These are phyloP conservation scores for Pseudorhiza aurosa DNA, from an alignment of 30 jellyfish, hydroid and myxozoan species.

Conservation along the genomic window DNA sequence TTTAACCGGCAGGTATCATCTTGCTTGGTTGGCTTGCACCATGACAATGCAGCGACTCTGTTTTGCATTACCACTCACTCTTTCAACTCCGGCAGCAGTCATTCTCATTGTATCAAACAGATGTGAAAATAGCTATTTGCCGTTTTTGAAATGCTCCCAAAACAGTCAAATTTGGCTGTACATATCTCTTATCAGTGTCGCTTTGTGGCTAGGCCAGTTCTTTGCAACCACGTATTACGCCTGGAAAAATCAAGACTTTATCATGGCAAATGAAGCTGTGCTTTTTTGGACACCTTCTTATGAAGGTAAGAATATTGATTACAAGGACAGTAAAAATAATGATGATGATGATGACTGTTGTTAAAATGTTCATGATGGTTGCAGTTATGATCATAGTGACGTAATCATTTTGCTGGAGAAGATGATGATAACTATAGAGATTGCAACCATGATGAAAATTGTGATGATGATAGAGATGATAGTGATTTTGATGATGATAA, in stretches of 20 bases:
- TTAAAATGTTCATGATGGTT: too few species aligned
- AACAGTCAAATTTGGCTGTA: conserved; percentile 56
- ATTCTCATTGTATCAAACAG: conserved; percentile 55
- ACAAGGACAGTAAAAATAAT: too few species aligned
- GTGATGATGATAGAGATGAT: too few species aligned
- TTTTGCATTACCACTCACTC: conserved; percentile 90
- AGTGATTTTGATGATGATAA: too few species aligned
- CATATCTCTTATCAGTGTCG: conserved; percentile 81
- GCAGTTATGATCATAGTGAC: too few species aligned
- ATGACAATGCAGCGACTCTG: conserved; percentile 90
- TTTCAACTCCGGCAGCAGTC: conserved; percentile 83
- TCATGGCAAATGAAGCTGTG: conserved; percentile 95
- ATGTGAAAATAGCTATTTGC: conserved; percentile 54
- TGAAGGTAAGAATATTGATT: conserved; percentile 69
- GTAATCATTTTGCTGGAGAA: too few species aligned
- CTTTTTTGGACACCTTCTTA: conserved; percentile 90
- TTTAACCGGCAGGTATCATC: conserved; percentile 60
- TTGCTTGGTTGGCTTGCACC: conserved; percentile 95
- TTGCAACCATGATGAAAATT: too few species aligned
- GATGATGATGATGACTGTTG: too few species aligned
- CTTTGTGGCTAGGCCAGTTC: conserved; percentile 94
- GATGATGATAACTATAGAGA: too few species aligned
- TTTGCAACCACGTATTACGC: conserved; percentile 96
- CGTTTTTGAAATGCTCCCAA: conserved; percentile 70
- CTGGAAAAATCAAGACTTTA: conserved; percentile 93